Base-by-base conservation (phyloP, 2,888 invertebrate species). In the Sminthurinus aureus region DNA sequence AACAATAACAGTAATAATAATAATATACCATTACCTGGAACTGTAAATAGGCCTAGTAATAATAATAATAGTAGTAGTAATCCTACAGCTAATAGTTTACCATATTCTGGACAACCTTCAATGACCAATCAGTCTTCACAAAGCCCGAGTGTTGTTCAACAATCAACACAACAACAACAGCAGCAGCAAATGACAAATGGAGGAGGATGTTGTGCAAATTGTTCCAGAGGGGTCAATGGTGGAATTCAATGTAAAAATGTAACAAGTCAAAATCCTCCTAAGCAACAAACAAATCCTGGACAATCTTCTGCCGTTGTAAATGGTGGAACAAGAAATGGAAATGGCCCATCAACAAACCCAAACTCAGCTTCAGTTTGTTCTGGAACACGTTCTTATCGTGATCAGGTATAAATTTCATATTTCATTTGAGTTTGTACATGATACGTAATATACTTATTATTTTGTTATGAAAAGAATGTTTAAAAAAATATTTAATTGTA, bases 321-420 rank as follows among this genome's bases (percentile, higher is more conserved):
- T 22, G 77, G 75, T 13, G 66, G 74, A 81, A 8, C 77, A 71
- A n/a, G 58, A 38, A 51, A 20, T 51, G 52, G 50, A 20, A 58
- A 38, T 38, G 71, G 74, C n/a, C 18, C 73, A 18, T 71, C 83
- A 52, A 24, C 84, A 24, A 51, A 66, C 1, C 76, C 82, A 12
- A 69, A 22, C 38, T 1, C 38, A 38, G 38, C 6, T 38, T 1
- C 38, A 38, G 38, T 38, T 38, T 38, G 38, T 38, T 38, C 38
- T 26, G 92, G 92, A 6, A 96, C 96, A 96, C 92, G 95, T 18
- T 95, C 95, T 83, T 96, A 96, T 82, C 58, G 58, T 15, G 58
- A 58, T 94, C 96, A 58, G 58, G 18, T 15, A 58, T 58, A 2
- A 58, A 6, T 58, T 58, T 18, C 58, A 58, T 6, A 58, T 58